phyloP scores from a whole-genome alignment of 1,140 invertebrate genomes.

The Anastrepha ludens region DNA sequence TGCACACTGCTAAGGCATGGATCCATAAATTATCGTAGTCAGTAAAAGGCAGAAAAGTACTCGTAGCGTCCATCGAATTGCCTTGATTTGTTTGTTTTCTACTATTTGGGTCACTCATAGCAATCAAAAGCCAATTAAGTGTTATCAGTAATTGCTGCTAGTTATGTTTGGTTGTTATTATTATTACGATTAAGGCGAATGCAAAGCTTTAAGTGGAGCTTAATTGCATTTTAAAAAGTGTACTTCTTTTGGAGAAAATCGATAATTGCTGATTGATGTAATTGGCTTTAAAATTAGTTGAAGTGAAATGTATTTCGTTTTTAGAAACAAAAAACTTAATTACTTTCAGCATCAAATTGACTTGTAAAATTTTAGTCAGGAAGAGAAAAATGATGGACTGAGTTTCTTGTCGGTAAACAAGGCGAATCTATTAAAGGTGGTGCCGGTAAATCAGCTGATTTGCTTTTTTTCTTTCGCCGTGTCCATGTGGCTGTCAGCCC shows the following conservation, averaged over 20 bases:
- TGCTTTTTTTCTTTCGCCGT: no score
- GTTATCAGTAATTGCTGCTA: slow-evolving; percentile 34
- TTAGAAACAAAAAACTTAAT: no score
- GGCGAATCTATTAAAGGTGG: no score
- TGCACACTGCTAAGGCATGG: neutral
- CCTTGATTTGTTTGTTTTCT: slow-evolving; percentile 40
- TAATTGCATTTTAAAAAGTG: slow-evolving; percentile 29
- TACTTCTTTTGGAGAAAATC: neutral
- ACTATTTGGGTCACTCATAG: slow-evolving; percentile 36
- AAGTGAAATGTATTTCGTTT: neutral
- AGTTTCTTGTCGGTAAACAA: no score
- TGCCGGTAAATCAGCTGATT: no score
- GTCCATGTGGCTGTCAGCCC: no score
- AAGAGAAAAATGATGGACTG: no score
- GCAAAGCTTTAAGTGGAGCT: neutral
- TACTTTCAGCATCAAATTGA: no score
- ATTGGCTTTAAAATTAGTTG: neutral
- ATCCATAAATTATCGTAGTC: slow-evolving; percentile 13
- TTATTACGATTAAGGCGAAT: neutral
- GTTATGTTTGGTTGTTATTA: slow-evolving; percentile 10
- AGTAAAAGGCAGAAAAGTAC: neutral
- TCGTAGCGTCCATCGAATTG: neutral
- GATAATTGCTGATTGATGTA: neutral
- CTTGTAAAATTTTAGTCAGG: no score
- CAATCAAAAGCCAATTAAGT: slow-evolving; percentile 50